These are phyloP conservation scores for Hesperia comma DNA, from an alignment of 2,888 invertebrate species.

Conservation along the genomic window DNA sequence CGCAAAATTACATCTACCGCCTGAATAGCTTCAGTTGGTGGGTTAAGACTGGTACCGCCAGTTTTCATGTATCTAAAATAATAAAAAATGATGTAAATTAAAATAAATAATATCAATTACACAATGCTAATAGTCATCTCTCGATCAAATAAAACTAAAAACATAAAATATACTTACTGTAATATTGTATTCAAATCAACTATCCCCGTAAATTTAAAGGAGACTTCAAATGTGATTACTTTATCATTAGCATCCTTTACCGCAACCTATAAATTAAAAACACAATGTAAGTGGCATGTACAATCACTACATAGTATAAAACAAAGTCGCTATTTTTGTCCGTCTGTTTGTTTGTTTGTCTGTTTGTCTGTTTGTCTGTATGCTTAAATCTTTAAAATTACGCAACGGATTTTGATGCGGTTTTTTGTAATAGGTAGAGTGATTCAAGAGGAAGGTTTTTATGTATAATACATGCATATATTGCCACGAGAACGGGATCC, in stretches of 20 bases:
- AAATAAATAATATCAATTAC: no score
- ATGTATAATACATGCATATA: no score
- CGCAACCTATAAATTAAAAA: slow-evolving; percentile 56
- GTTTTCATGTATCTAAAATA: slow-evolving; percentile 64
- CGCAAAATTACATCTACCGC: slow-evolving; percentile 93
- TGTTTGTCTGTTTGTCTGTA: no score
- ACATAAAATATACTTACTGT: slow-evolving; percentile 54
- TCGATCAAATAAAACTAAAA: not conserved
- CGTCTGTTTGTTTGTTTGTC: no score
- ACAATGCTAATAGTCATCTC: not conserved
- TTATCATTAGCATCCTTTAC: slow-evolving; percentile 61
- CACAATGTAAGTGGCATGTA: not conserved
- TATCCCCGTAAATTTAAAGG: slow-evolving; percentile 78
- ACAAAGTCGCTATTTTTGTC: no score
- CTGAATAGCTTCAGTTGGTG: slow-evolving; percentile 86
- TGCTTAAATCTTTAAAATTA: no score
- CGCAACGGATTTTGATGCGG: no score
- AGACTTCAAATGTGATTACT: slow-evolving; percentile 68
- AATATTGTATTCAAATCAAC: slow-evolving; percentile 79
- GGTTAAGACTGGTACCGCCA: slow-evolving; percentile 63
- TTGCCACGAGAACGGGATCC: no score
- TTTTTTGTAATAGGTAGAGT: no score
- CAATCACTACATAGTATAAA: not conserved
- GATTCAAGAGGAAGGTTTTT: no score
- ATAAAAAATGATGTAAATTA: not conserved